Evolutionary conservation across 1,140 invertebrate species (phyloP), one percentile per base, ranked within the genome.

Genomic region (Sweltsa coloradensis): DNA sequence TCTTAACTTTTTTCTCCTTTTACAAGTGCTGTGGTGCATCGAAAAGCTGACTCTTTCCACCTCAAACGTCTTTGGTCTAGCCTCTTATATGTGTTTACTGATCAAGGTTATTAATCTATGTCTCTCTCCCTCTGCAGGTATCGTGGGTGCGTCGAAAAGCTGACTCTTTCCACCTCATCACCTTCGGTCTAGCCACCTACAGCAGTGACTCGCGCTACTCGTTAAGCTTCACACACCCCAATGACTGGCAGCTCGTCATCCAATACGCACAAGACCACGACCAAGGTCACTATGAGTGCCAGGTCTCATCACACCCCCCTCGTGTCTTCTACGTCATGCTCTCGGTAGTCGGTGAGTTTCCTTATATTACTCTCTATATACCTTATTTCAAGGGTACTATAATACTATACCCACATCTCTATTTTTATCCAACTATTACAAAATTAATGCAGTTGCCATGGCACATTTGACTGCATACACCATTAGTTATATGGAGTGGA

Each of bases 181-280:
- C 84, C 1, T 81, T 83, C 51, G 85, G 83, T 3, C 68, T 76
- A 39, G 79, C 84, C 56, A 85, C 82, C 0, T 88, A 88, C 63
- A 83, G 79, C 41, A 81, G 77, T n/a, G 85, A 89, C 53, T 73
- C 73, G n/a, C 69, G 83, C 34, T 84, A 84, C 54, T 77, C 79
- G 11, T 62, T 85, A 39, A 79, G 79, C 45, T 79, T 78, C 58
- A 73, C 81, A 62, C 74, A 75, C 45, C 82, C 81, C n/a, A 84
- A 86, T 63, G 76, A 86, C 60, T 87, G 84, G 84, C 74, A 81
- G 53, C 62, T 87, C 51, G 71, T 78, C 48, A 75, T 87, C 34
- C 74, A 77, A 62, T 81, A 78, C 55, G 79, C 79, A 37, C 83
- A 77, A 49, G 78, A 83, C 57, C 67, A 76, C 18, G 84, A 88